These are phyloP conservation scores for Drepana arcuata DNA, from an alignment of 1,140 invertebrate species.

Conservation along the genomic window DNA sequence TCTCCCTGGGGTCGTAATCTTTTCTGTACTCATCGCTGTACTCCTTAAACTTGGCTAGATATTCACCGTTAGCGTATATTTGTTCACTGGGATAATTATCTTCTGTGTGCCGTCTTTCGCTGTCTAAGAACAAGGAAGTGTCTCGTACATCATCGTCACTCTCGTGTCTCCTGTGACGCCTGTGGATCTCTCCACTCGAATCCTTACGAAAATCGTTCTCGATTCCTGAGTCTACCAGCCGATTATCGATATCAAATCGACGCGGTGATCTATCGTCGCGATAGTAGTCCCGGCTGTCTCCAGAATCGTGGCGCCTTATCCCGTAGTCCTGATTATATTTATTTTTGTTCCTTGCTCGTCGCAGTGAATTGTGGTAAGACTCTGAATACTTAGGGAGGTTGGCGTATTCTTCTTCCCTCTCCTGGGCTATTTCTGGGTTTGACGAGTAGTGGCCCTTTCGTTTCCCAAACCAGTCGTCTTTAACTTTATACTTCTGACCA, in stretches of 20 bases:
- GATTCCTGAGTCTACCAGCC: slow-evolving; percentile 82
- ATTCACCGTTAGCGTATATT: slow-evolving; percentile 60
- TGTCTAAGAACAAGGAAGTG: slow-evolving; percentile 76
- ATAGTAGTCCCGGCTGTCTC: slow-evolving; percentile 64
- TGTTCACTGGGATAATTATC: slow-evolving; percentile 64
- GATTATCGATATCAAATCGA: slow-evolving; percentile 73
- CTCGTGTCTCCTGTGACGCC: slow-evolving; percentile 47
- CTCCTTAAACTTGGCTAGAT: slow-evolving; percentile 46
- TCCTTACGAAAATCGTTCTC: slow-evolving; percentile 84
- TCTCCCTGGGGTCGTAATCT: slow-evolving; percentile 75
- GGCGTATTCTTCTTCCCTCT: slow-evolving; percentile 58
- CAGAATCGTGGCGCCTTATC: slow-evolving; percentile 59
- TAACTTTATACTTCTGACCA: slow-evolving; percentile 61
- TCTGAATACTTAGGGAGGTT: slow-evolving; percentile 60
- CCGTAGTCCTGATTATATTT: slow-evolving; percentile 61
- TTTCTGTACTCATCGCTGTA: slow-evolving; percentile 46
- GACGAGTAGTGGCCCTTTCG: slow-evolving; percentile 72
- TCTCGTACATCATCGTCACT: slow-evolving; percentile 78
- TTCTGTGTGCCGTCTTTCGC: slow-evolving; percentile 78
- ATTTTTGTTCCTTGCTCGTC: slow-evolving; percentile 58
- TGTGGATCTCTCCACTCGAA: slow-evolving; percentile 74
- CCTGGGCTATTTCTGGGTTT: slow-evolving; percentile 72
- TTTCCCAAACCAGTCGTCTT: slow-evolving; percentile 64
- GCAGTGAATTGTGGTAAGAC: slow-evolving; percentile 72
- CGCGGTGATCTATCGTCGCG: slow-evolving; percentile 57